A percentile compares a stretch with the other conserved stretches of the same genome.
These are phyloP conservation scores for Conchocele bisecta DNA, from an alignment of 2,888 invertebrate species.

Conservation along the genomic window DNA sequence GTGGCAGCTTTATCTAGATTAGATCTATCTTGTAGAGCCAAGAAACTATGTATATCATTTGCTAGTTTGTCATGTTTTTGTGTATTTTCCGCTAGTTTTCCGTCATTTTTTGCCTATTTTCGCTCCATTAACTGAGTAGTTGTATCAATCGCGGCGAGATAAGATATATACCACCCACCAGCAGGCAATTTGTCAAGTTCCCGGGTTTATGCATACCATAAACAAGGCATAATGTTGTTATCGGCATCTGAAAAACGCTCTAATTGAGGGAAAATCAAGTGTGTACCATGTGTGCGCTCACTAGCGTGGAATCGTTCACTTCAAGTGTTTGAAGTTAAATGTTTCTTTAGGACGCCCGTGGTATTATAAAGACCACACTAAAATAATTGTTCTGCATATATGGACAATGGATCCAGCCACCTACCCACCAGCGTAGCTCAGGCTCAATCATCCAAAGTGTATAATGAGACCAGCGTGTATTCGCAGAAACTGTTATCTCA, in stretches of 20 bases:
- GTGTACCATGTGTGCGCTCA: too few relatives aligned
- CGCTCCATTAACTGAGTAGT: slow-evolving; percentile 52
- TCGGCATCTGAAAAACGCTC: slow-evolving; percentile 21
- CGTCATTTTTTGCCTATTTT: slow-evolving; percentile 49
- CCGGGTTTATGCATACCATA: slow-evolving; percentile 41
- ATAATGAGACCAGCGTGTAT: too few relatives aligned
- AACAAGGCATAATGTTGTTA: slow-evolving; percentile 50
- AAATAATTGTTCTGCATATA: too few relatives aligned
- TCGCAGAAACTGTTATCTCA: too few relatives aligned
- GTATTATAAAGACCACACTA: too few relatives aligned
- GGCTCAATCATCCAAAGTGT: too few relatives aligned
- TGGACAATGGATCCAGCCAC: too few relatives aligned
- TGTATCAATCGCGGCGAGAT: slow-evolving; percentile 57
- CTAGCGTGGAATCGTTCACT: too few relatives aligned
- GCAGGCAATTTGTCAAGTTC: slow-evolving; percentile 54
- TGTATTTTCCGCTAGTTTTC: background rate
- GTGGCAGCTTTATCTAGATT: slow-evolving; percentile 52
- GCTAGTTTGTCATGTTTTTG: slow-evolving; percentile 46
- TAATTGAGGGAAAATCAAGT: slow-evolving; percentile 44
- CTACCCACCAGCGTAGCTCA: too few relatives aligned
- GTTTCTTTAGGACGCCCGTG: too few relatives aligned
- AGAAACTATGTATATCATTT: slow-evolving; percentile 40
- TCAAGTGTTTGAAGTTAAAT: too few relatives aligned
- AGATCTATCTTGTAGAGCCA: slow-evolving; percentile 36
- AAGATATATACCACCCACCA: slow-evolving; percentile 54